Conservation (phyloP, 1,140 invertebrate genomes). For the Pseudomyrmex pallidus region DNA sequence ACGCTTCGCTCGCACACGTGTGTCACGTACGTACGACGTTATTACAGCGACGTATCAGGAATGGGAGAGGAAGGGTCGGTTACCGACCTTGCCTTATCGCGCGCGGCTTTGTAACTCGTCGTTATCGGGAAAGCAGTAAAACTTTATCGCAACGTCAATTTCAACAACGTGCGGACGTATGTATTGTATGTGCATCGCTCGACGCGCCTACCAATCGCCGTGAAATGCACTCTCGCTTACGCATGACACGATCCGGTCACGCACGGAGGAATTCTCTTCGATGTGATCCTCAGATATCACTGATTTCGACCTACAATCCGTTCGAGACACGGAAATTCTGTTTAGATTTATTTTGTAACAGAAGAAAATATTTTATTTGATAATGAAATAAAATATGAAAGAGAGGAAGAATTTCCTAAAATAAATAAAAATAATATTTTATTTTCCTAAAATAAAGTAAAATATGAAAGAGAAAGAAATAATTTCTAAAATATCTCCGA, state of each 20-base stretch:
- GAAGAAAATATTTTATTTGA: no score
- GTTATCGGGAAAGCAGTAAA: constrained; percentile 73
- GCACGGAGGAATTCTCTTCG: background rate
- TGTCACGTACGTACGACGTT: constrained; percentile 38
- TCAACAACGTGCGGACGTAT: constrained; percentile 32
- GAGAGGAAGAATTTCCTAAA: no score
- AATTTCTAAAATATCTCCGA: no score
- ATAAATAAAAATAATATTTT: no score
- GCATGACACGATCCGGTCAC: constrained; percentile 4
- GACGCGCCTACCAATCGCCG: constrained; percentile 41
- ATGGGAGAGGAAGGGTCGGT: constrained; percentile 63
- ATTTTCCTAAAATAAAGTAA: no score
- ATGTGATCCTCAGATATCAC: background rate
- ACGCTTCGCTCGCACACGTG: constrained; percentile 33
- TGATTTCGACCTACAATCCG: background rate
- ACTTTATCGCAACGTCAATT: constrained; percentile 71
- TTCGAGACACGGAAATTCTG: no score
- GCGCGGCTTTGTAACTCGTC: constrained; percentile 63
- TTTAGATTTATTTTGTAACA: no score
- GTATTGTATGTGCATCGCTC: constrained; percentile 18
- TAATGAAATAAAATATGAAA: no score
- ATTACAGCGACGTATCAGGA: constrained; percentile 49
- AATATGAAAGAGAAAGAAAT: no score
- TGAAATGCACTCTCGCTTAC: constrained; percentile 45
- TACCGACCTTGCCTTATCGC: constrained; percentile 77